Evolutionary conservation across 2,797 vertebrate genomes (phyloP), one percentile per base, ranked within the genome.

Genomic region (Lycodopsis pacificus): DNA sequence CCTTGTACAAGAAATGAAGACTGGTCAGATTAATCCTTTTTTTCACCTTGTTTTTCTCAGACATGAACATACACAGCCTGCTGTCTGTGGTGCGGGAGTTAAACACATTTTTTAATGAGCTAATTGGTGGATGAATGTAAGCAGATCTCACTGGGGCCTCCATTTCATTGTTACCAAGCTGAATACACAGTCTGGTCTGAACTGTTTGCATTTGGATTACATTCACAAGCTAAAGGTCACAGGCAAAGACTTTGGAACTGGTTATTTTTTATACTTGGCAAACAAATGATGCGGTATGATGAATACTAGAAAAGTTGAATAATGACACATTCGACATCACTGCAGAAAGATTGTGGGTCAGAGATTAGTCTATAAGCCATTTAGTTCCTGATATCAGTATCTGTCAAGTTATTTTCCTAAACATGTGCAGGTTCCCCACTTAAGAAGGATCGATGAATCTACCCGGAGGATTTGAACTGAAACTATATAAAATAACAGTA

Each of bases 181-280:
- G 42, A 59, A 57, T 4, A 38, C 15, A 62, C n/a, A 71, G 32
- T 44, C 27, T 46, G 27, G 20, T 56, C 13, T 73, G 25, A 54
- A 40, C 15, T 73, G 38, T 56, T 46, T 65, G 61, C 59, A 58
- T 56, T 74, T 48, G 32, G 22, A 48, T 49, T 20, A 49, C 62
- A 56, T 30, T 63, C 4, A 49, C 13, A 32, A 30, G 68, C 44
- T 19, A 9, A 27, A 34, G 27, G 51, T 32, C 71, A 42, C 34
- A 30, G 14, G 36, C 48, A 22, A 34, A 44, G 36, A 13, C 25
- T 46, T 34, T 65, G 38, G 27, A 65, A 25, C 27, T 34, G 38
- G 5, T 34, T 46, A 13, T 40, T 51, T 49, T 5, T 27, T 25
- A 25, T 61, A 49, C 30, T 25, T 3, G 8, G 20, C 54, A 58